Evolutionary conservation across 1,140 invertebrate genomes (phyloP), one percentile per base, ranked within the genome.

Genomic region (Maniola jurtina): DNA sequence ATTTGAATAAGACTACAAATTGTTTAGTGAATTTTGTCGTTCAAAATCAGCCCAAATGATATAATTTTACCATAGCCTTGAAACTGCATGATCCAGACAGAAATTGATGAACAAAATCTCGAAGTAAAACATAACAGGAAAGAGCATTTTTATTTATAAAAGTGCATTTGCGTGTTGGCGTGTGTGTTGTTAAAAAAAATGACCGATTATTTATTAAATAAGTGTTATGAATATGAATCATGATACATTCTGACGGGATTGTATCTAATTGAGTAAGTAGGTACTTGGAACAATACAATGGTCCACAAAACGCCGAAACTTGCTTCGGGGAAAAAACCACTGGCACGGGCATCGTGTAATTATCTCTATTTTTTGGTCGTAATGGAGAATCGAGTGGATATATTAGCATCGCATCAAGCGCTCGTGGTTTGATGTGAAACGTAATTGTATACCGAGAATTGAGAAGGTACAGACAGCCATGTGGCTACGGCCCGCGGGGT

Each of bases 361-460:
- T 76, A 73, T 67, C 36, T 69, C 25, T 14, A 50, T 81, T 82
- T 86, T 84, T 80, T 75, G 66, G 68, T 66, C 25, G 76, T 78
- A 80, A 80, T 77, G 65, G 64, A 62, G 45, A 70, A 54, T 67
- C 61, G 48, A 56, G 45, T 64, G 25, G 42, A 11, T 55, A 11
- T 55, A 55, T 56, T 59, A 61, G 15, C 40, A 50, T 64, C 56
- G 48, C 48, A 64, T 64, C 57, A 67, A 61, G 59, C 36, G 61
- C 50, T 67, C 40, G 67, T 54, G 60, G 60, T 64, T 68, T 66
- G 56, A 68, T 72, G 69, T 73, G 64, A 61, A 71, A 57, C 50
- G 73, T 86, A 84, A 86, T 86, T 84, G 79, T 70, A 70, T 84
- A 81, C 80, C 74, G 70, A 75, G 80, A 82, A 81, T 61, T 60